A percentile compares a stretch with the other conserved stretches of the same genome.
phyloP scores from a whole-genome alignment of 2,888 invertebrate genomes.

The Nomada hirtipes region DNA sequence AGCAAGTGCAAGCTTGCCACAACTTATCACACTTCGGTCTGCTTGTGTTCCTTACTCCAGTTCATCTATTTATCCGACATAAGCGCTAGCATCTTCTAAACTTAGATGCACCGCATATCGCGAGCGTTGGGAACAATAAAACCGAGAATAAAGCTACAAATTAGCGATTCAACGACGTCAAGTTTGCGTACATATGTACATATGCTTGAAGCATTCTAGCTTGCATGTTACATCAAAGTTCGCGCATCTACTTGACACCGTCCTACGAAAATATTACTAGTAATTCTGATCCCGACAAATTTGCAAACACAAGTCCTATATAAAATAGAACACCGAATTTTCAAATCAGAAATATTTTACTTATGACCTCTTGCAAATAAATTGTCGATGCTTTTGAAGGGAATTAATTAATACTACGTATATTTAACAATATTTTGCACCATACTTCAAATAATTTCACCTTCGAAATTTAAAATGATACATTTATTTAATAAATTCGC shows the following conservation, averaged over 20 bases:
- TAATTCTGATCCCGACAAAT: not conserved
- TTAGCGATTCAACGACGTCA: slow-evolving; percentile 18
- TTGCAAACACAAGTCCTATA: not conserved
- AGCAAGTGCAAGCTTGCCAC: slow-evolving; percentile 25
- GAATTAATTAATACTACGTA: too few species aligned
- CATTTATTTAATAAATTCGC: too few species aligned
- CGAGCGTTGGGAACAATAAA: slow-evolving; percentile 27
- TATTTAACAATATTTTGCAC: too few species aligned
- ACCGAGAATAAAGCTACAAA: slow-evolving; percentile 34
- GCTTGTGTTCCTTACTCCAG: slow-evolving; percentile 18
- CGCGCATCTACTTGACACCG: not conserved
- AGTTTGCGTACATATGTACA: not conserved
- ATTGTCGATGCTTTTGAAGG: too few species aligned
- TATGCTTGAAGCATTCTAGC: not conserved
- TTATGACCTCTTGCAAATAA: not conserved
- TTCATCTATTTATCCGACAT: slow-evolving; percentile 30
- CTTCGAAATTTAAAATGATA: too few species aligned
- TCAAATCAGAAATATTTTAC: not conserved
- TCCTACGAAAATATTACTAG: not conserved
- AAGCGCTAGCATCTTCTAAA: slow-evolving; percentile 30
- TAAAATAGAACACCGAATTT: not conserved
- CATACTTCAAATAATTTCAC: not conserved
- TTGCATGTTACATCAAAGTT: not conserved
- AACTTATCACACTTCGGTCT: slow-evolving; percentile 15
- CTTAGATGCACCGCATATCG: slow-evolving; percentile 27